Evolutionary conservation across 2,113 vertebrate genomes (phyloP), one percentile per base, ranked within the genome.

Genomic region (Maccullochella peelii): DNA sequence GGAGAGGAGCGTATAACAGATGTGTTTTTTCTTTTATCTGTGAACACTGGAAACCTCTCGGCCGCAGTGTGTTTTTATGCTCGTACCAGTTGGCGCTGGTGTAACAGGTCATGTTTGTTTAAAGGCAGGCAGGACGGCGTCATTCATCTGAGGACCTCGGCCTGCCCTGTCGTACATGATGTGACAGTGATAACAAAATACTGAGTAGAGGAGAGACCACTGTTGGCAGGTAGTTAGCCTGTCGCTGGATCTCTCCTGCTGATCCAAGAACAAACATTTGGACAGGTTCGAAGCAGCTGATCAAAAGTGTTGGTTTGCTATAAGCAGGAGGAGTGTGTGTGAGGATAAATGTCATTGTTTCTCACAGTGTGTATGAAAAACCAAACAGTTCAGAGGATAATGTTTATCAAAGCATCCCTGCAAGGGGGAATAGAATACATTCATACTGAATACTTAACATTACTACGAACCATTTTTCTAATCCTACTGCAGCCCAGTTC

Each of bases 61-160:
- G 65, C 49, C 16, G 2, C 55, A 20, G 62, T 52, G 52, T 76
- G 58, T 68, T 77, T 85, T 79, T 73, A 20, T 75, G 61, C 67
- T 75, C 6, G 36, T 79, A 81, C 59, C 74, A 77, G 79, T 76
- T 75, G 77, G 38, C 12, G 49, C 73, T 70, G 73, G 68, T 77
- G 66, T 61, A 77, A 40, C 77, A 62, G 82, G 83, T 79, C 65
- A 21, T 86, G 88, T 90, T 92, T 91, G 85, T 88, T 89, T 86
- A 75, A 88, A 87, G 73, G 66, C 83, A 66, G 52, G 62, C 73
- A 12, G 54, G 82, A 40, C 66, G 11, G 23, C 76, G 16, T 77
- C 68, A 40, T 68, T 79, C 76, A 69, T 80, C 70, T 12, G 23
- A 81, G 33, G 63, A 38, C 73, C 44, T 23, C 36, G 4, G 42